Conservation (phyloP, 2,888 invertebrate species). For the Caenorhabditis sinica region DNA sequence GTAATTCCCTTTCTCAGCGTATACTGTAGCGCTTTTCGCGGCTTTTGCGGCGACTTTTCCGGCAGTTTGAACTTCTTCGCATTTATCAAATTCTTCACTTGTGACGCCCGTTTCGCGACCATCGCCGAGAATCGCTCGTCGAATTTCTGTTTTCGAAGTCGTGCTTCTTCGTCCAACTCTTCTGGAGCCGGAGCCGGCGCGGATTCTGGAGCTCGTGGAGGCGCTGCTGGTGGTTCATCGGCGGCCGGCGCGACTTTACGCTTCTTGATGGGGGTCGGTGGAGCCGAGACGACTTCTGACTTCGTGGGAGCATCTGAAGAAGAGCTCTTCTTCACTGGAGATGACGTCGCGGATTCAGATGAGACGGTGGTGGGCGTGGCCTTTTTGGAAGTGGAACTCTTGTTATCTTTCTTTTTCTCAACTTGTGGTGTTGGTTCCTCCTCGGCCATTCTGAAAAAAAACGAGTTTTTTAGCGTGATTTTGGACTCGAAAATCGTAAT, state of each 20-base stretch:
- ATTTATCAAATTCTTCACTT: conserved; percentile 41
- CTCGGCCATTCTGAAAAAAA: background rate
- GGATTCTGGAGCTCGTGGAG: background rate
- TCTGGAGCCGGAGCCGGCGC: background rate
- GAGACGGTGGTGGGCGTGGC: background rate
- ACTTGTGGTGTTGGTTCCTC: conserved; percentile 3
- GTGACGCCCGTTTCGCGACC: conserved; percentile 51
- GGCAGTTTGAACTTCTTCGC: conserved; percentile 38
- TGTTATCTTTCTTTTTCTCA: conserved; percentile 2
- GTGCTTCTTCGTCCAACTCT: conserved; percentile 7
- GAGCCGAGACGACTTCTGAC: background rate
- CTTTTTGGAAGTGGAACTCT: background rate
- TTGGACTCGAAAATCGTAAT: background rate
- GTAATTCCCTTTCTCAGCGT: background rate
- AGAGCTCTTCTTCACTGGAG: background rate
- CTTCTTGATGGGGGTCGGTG: conserved; percentile 39
- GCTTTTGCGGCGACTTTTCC: conserved; percentile 27
- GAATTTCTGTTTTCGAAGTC: conserved; percentile 3
- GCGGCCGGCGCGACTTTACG: conserved; percentile 11
- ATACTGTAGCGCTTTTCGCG: conserved; percentile 40
- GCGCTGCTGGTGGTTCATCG: background rate
- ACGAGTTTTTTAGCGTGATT: background rate
- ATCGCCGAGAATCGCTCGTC: conserved; percentile 52
- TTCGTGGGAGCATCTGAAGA: background rate
- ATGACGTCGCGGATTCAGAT: background rate